Evolutionary conservation across 2,113 vertebrate genomes (phyloP), one percentile per base, ranked within the genome.

Genomic region (Gadus macrocephalus): DNA sequence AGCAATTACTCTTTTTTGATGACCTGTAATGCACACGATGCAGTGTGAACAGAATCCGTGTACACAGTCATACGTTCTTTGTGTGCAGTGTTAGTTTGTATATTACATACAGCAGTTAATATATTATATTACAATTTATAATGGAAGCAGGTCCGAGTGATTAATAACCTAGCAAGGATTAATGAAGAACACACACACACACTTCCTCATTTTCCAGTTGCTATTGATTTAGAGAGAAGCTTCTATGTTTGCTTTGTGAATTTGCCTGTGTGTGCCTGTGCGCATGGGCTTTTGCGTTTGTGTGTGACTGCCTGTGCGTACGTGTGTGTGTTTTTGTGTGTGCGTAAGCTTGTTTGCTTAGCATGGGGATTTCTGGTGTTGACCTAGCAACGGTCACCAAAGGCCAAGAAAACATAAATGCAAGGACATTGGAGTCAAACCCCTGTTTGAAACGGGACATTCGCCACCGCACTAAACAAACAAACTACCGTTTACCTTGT

Each of bases 131-230:
- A 49, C 42, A 49, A 49, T 49, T 2, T 49, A 49, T 49, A 49
- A 49, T 49, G 42, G 42, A 49, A 49, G 42, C 1, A 9, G 8
- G 42, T 49, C 31, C 5, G 31, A 35, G 42, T 49, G 42, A 49
- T 49, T 12, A 49, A 49, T 49, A 49, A 49, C 42, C 42, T 14
- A 49, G 12, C 42, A 49, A 2, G 12, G 12, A 49, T 49, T 49
- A 8, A 49, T 49, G 9, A 49, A 14, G 42, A 49, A 42, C 16
- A n/a, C 64, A 64, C 64, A 64, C 64, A 66, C 62, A 67, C 78
- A 63, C 64, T 31, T 62, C 75, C 65, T 84, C 76, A 71, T 78
- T 53, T 42, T 77, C 91, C 93, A 93, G 91, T 92, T 94, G 93
- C 73, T 88, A 83, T 3, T 28, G 20, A 49, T 64, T 31, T 35